Conservation (phyloP, 2,888 invertebrate species). For the Trichogramma evanescens region DNA sequence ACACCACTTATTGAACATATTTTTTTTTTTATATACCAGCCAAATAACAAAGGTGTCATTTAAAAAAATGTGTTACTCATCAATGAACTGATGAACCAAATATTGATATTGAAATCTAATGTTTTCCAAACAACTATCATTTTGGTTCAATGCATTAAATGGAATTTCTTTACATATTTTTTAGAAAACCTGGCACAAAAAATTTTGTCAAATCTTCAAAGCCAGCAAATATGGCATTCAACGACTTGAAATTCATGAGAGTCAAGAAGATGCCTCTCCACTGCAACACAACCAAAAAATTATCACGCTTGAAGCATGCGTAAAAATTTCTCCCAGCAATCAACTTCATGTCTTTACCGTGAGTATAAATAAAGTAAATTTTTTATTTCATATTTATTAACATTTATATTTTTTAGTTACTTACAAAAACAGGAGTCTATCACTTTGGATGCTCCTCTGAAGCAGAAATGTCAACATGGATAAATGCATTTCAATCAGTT, state of each 20-base stretch:
- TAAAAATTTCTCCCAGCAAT: conserved; percentile 62
- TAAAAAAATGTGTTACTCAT: conserved; percentile 5
- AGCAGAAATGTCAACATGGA: conserved; percentile 69
- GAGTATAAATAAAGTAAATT: conserved; percentile 27
- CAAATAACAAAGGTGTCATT: neutral
- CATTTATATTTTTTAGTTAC: conserved; percentile 49
- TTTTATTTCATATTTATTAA: conserved; percentile 1
- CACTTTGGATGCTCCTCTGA: conserved; percentile 63
- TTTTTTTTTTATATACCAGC: no score
- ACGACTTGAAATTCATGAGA: conserved; percentile 78
- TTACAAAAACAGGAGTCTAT: conserved; percentile 62
- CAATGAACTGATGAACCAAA: conserved; percentile 2
- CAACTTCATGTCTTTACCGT: conserved; percentile 51
- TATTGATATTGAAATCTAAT: neutral
- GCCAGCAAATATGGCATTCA: conserved; percentile 80
- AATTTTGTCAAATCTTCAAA: conserved; percentile 69
- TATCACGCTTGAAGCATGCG: conserved; percentile 78
- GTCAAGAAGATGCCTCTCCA: conserved; percentile 62
- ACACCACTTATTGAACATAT: no score
- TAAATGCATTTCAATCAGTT: conserved; percentile 70
- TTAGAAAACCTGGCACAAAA: conserved; percentile 80
- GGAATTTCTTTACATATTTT: conserved; percentile 31
- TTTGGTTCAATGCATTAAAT: neutral
- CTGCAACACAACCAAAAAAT: conserved; percentile 62
- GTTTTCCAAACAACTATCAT: neutral